These are phyloP conservation scores for Tetheella fluctuosa DNA, from an alignment of 2,888 invertebrate species.

Conservation along the genomic window DNA sequence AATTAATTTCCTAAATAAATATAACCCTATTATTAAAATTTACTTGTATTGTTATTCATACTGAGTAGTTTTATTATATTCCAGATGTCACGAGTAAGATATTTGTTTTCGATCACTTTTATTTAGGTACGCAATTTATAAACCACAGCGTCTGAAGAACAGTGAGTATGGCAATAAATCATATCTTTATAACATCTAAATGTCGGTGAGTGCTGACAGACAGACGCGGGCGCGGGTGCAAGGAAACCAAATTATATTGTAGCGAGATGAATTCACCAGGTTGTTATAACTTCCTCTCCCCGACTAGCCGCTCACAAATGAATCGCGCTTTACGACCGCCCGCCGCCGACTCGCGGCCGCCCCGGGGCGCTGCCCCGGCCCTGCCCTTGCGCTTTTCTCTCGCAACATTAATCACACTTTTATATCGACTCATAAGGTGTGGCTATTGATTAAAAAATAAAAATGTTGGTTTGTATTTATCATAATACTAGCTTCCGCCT, in stretches of 20 bases:
- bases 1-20: no score
- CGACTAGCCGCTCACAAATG: not conserved
- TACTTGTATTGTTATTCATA: no score
- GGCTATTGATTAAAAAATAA: not conserved
- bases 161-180: no score
- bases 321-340: not conserved
- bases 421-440: not conserved
- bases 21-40: no score
- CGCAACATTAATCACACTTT: not conserved
- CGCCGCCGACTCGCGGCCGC: not conserved
- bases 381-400: not conserved
- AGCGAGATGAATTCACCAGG: not conserved
- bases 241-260: not conserved
- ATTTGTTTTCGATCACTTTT: no score
- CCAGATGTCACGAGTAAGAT: no score
- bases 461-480: no score
- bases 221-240: not conserved
- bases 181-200: no score
- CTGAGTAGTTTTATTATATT: no score
- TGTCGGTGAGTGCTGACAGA: not conserved
- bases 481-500: no score
- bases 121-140: no score
- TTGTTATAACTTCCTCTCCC: not conserved
- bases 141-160: no score
- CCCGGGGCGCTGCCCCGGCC: not conserved